Conservation (phyloP, 2,888 invertebrate species). For the Agriopis aurantiaria region DNA sequence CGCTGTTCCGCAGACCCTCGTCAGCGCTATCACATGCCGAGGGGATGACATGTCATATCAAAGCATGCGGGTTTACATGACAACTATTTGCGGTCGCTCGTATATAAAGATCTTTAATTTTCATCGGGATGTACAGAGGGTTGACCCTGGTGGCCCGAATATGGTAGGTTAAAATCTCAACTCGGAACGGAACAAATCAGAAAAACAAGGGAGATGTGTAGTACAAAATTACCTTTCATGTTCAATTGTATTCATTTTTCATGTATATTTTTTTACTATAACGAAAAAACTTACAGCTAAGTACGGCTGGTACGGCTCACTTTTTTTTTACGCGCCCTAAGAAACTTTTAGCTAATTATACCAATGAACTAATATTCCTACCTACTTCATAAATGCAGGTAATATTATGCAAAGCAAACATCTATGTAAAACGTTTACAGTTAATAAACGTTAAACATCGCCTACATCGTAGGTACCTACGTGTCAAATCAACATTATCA, state of each 20-base stretch:
- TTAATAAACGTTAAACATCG: not conserved
- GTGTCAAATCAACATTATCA: not conserved
- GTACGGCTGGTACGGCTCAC: too few relatives aligned
- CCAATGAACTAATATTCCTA: too few relatives aligned
- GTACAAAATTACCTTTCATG: too few relatives aligned
- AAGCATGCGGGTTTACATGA: slow-evolving; percentile 12
- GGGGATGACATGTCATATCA: slow-evolving; percentile 22
- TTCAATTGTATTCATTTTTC: too few relatives aligned
- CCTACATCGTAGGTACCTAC: not conserved
- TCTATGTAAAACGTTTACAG: not conserved
- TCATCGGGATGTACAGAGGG: not conserved
- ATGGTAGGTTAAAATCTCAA: not conserved
- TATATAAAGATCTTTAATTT: slow-evolving; percentile 8
- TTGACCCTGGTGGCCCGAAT: not conserved
- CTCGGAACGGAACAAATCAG: too few relatives aligned
- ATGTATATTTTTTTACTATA: too few relatives aligned
- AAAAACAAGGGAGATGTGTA: not conserved
- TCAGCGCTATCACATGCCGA: slow-evolving; percentile 11
- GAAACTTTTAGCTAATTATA: too few relatives aligned
- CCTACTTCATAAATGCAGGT: too few relatives aligned
- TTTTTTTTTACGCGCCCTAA: too few relatives aligned
- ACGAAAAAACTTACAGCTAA: too few relatives aligned
- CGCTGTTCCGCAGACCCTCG: slow-evolving; percentile 16
- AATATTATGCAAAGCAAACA: too few relatives aligned
- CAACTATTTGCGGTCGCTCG: slow-evolving; percentile 8